Evolutionary conservation across 2,797 vertebrate genomes (phyloP).

Genomic region (Trematomus bernacchii): DNA sequence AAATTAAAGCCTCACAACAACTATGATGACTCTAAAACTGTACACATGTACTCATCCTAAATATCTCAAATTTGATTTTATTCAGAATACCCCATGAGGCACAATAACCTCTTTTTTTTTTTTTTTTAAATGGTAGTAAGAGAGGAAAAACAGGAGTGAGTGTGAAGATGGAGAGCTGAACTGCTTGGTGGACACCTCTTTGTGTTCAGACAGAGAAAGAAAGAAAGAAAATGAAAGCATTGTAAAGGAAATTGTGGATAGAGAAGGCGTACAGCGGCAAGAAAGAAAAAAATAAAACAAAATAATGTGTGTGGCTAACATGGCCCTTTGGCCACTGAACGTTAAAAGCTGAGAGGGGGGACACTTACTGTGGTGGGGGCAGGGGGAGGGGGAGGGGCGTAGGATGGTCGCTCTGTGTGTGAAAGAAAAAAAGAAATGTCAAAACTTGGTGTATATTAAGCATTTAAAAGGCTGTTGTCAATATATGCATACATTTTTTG

Average conservation of each 20-base stretch:
- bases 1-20: slow-evolving; percentile 22
- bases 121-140: slow-evolving; percentile 26
- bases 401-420: slow-evolving; percentile 94
- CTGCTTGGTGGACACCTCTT: slow-evolving; percentile 18
- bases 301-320: background rate
- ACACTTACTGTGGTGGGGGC: slow-evolving; percentile 97
- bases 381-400: slow-evolving; percentile 96
- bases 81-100: background rate
- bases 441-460: background rate
- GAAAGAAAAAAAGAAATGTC: slow-evolving; percentile 26
- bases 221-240: slow-evolving; percentile 17
- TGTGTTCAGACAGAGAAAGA: slow-evolving; percentile 34
- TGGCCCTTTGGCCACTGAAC: slow-evolving; percentile 3
- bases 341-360: background rate
- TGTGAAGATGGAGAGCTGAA: slow-evolving; percentile 47
- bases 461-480: too few relatives aligned
- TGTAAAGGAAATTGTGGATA: background rate
- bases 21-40: background rate
- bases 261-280: background rate
- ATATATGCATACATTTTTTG: too few relatives aligned
- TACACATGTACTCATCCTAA: background rate
- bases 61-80: background rate
- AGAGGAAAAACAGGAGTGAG: slow-evolving; percentile 51
- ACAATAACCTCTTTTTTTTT: background rate
- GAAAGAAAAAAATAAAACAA: background rate